Evolutionary conservation across 2,797 vertebrate species (phyloP).

Genomic region (Crocodylus rhombifer): DNA sequence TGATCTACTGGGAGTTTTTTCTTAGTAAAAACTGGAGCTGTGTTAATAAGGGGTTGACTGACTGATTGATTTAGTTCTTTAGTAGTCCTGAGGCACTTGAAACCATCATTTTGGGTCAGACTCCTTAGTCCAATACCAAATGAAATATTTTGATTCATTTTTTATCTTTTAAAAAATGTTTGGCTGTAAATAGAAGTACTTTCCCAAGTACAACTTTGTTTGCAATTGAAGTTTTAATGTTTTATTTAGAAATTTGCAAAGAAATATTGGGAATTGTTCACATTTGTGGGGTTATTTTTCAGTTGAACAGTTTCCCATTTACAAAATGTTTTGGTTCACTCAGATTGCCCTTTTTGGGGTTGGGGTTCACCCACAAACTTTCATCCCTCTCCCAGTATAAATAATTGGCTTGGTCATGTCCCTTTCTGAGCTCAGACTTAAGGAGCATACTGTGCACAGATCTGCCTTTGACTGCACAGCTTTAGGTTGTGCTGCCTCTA

Average conservation of each 20-base stretch:
- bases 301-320: not conserved
- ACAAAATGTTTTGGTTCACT: constrained; percentile 20
- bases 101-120: no score
- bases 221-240: constrained; percentile 3
- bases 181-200: not conserved
- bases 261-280: not conserved
- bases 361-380: constrained; percentile 9
- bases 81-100: no score
- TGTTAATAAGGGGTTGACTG: constrained; percentile 29
- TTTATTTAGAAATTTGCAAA: constrained; percentile 52
- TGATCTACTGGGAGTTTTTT: constrained; percentile 49
- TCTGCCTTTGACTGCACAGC: constrained; percentile 56
- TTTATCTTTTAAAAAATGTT: constrained; percentile 38
- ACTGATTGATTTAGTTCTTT: no score
- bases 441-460: constrained; percentile 10
- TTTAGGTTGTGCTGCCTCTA: not conserved
- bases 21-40: constrained; percentile 33
- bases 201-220: constrained; percentile 26
- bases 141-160: constrained; percentile 26
- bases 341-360: not conserved
- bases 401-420: constrained; percentile 25
- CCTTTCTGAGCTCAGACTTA: not conserved
- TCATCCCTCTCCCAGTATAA: not conserved
- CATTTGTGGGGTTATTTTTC: constrained; percentile 3
- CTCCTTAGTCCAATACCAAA: no score